Evolutionary conservation across 2,888 invertebrate species (phyloP).

Genomic region (Tineola bisselliella): DNA sequence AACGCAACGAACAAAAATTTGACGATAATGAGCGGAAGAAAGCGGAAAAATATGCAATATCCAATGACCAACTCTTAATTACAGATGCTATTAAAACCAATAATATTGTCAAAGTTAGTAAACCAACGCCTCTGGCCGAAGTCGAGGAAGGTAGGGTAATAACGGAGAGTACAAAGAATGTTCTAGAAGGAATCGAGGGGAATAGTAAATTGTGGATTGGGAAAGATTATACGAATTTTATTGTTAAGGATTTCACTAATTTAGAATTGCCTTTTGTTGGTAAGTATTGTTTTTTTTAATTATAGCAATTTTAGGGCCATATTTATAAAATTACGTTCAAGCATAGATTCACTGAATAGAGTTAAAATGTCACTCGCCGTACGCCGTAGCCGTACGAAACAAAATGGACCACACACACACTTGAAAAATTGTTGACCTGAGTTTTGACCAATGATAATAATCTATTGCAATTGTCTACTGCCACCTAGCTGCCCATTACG

Average conservation of each 20-base stretch:
- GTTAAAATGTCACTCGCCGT: no score
- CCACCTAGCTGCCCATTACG: no score
- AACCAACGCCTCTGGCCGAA: constrained; percentile 47
- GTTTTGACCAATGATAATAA: no score
- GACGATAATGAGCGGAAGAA: constrained; percentile 56
- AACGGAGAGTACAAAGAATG: constrained; percentile 44
- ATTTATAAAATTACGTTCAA: no score
- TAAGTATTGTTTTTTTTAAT: constrained; percentile 26
- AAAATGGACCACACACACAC: no score
- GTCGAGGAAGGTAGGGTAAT: constrained; percentile 48
- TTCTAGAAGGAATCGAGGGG: constrained; percentile 62
- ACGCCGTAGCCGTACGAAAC: no score
- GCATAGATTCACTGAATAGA: no score
- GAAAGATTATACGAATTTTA: constrained; percentile 96
- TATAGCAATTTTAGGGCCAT: no score
- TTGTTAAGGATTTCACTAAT: constrained; percentile 92
- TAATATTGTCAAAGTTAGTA: constrained; percentile 24
- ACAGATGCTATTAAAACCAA: constrained; percentile 37
- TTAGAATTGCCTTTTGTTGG: constrained; percentile 84
- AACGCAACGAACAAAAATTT: constrained; percentile 47
- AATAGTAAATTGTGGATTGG: constrained; percentile 93
- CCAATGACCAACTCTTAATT: constrained; percentile 46
- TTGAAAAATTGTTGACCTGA: no score
- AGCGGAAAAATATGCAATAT: constrained; percentile 55
- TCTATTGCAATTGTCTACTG: no score